These are phyloP conservation scores for Drosophila virilis DNA, from an alignment of 1,140 invertebrate genomes.

Conservation along the genomic window DNA sequence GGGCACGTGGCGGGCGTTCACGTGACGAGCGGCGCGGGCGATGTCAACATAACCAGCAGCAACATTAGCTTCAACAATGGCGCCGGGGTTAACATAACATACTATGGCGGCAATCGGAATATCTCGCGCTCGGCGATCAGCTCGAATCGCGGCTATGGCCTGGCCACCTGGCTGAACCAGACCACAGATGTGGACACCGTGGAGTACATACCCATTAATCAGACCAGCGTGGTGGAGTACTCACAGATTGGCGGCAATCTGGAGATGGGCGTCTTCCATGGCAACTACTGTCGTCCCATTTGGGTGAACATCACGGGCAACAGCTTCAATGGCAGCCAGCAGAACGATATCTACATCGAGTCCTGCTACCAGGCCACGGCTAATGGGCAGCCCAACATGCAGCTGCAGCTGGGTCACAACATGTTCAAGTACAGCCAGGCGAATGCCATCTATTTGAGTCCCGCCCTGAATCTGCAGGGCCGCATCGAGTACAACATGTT, in stretches of 20 bases:
- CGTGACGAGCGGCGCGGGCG: slow-evolving; percentile 93
- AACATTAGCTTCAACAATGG: slow-evolving; percentile 96
- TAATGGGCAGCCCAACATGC: slow-evolving; percentile 85
- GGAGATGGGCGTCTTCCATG: slow-evolving; percentile 92
- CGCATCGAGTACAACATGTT: slow-evolving; percentile 95
- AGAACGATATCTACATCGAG: slow-evolving; percentile 90
- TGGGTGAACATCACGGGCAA: slow-evolving; percentile 95
- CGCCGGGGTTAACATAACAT: slow-evolving; percentile 95
- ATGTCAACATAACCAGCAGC: slow-evolving; percentile 96
- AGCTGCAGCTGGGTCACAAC: slow-evolving; percentile 94
- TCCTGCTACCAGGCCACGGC: slow-evolving; percentile 90
- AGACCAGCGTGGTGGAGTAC: slow-evolving; percentile 94
- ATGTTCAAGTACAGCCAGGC: slow-evolving; percentile 91
- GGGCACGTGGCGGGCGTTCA: slow-evolving; percentile 95
- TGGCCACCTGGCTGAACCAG: slow-evolving; percentile 95
- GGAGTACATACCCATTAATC: slow-evolving; percentile 91
- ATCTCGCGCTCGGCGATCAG: slow-evolving; percentile 92
- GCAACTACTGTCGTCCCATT: slow-evolving; percentile 90
- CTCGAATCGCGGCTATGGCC: slow-evolving; percentile 93
- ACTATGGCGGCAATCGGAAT: slow-evolving; percentile 95
- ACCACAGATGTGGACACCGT: slow-evolving; percentile 88
- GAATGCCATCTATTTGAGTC: slow-evolving; percentile 91
- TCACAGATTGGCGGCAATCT: slow-evolving; percentile 93
- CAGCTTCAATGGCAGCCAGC: slow-evolving; percentile 90
- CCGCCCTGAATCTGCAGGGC: slow-evolving; percentile 92